These are phyloP conservation scores for Sinohyriopsis cumingii DNA, from an alignment of 2,888 invertebrate genomes.

Conservation along the genomic window DNA sequence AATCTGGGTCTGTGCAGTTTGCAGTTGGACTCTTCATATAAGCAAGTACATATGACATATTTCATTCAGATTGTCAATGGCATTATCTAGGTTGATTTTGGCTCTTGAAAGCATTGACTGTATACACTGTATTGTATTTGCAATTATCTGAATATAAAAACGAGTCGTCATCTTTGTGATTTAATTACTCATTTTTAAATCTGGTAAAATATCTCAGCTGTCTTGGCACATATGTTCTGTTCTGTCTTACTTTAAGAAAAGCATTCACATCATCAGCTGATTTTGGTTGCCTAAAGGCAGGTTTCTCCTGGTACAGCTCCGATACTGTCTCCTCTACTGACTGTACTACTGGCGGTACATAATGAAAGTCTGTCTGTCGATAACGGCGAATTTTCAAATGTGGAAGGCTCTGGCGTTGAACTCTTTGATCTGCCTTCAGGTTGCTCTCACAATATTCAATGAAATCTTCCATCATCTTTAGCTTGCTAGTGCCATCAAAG, in stretches of 20 bases:
- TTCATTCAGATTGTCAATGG: too few species aligned
- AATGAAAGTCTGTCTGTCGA: constrained; percentile 34
- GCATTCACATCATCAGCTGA: constrained; percentile 40
- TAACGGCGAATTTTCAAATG: constrained; percentile 31
- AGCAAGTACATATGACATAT: too few species aligned
- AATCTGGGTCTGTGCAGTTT: too few species aligned
- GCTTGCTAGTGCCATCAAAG: constrained; percentile 28
- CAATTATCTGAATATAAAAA: too few species aligned
- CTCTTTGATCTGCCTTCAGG: constrained; percentile 39
- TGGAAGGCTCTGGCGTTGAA: constrained; percentile 29
- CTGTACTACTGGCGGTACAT: constrained; percentile 25
- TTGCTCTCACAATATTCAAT: constrained; percentile 58
- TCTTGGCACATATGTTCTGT: too few species aligned
- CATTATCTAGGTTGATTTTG: too few species aligned
- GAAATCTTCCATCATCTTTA: constrained; percentile 56
- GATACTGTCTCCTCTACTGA: constrained; percentile 14
- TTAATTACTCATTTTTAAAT: too few species aligned
- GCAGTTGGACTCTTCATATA: too few species aligned
- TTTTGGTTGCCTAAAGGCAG: constrained; percentile 26
- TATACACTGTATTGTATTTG: too few species aligned
- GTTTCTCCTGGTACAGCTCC: constrained; percentile 22
- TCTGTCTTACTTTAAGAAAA: constrained; percentile 18
- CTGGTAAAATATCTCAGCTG: too few species aligned
- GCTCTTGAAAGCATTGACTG: too few species aligned
- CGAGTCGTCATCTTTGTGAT: too few species aligned